Conservation (phyloP, 2,888 invertebrate genomes). For the Harpalus rufipes region DNA sequence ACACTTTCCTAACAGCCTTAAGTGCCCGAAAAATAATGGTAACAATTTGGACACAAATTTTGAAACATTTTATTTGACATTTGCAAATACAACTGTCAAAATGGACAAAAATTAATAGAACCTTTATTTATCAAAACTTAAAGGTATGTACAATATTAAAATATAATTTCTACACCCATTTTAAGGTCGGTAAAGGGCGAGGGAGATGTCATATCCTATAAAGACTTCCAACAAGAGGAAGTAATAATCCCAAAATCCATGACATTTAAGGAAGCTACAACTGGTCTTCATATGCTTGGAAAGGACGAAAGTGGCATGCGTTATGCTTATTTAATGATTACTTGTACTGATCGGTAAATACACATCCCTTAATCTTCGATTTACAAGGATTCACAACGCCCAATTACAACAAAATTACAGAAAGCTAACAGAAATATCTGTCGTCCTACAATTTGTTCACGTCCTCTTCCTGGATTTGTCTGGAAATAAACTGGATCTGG, state of each 20-base stretch:
- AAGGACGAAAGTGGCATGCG: slow-evolving; percentile 77
- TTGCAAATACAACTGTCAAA: no score
- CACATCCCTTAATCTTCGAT: background rate
- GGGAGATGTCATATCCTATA: slow-evolving; percentile 59
- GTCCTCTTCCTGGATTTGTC: slow-evolving; percentile 81
- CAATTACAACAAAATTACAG: slow-evolving; percentile 70
- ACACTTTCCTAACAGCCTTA: no score
- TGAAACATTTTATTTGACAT: no score
- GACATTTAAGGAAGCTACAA: slow-evolving; percentile 75
- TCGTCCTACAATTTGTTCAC: slow-evolving; percentile 79
- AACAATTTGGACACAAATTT: no score
- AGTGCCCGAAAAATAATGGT: no score
- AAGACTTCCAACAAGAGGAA: slow-evolving; percentile 68
- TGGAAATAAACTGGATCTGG: slow-evolving; percentile 78
- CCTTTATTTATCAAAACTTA: no score
- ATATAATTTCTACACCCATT: background rate
- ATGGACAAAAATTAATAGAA: no score
- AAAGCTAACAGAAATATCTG: slow-evolving; percentile 79
- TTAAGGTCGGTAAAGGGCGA: slow-evolving; percentile 43
- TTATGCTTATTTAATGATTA: slow-evolving; percentile 81
- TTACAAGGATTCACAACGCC: background rate
- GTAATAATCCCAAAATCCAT: slow-evolving; percentile 72
- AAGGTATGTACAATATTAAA: no score
- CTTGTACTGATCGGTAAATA: slow-evolving; percentile 75
- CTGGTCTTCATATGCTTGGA: slow-evolving; percentile 74